Evolutionary conservation across 2,888 invertebrate genomes (phyloP).

Genomic region (Himalopsyche anomala): DNA sequence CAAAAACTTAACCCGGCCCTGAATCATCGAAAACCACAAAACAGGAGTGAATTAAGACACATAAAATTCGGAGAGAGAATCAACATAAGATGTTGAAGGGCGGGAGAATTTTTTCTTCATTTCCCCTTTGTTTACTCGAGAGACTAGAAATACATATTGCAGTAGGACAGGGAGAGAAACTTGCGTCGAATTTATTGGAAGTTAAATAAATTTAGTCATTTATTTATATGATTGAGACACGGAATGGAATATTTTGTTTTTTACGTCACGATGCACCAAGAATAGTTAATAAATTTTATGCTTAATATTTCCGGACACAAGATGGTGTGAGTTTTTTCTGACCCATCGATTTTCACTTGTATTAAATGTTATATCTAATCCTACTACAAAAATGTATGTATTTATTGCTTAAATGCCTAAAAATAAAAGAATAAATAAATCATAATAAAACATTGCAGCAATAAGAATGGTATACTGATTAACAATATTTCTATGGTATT

Average conservation of each 20-base stretch:
- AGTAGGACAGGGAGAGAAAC: not conserved
- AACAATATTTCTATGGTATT: too few species aligned
- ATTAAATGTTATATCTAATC: too few species aligned
- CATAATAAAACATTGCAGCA: too few species aligned
- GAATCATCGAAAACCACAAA: constrained; percentile 51
- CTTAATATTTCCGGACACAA: too few species aligned
- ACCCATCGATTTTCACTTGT: too few species aligned
- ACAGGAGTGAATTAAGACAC: constrained; percentile 56
- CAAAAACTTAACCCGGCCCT: not conserved
- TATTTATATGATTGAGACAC: not conserved
- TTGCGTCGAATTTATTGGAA: constrained; percentile 5
- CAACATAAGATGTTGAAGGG: constrained; percentile 41
- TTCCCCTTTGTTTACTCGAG: constrained; percentile 54
- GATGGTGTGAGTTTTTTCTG: too few species aligned
- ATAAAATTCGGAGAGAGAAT: constrained; percentile 43
- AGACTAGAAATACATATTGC: constrained; percentile 29
- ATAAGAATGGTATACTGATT: too few species aligned
- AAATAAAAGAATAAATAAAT: too few species aligned
- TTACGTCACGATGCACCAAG: not conserved
- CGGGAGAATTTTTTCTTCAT: constrained; percentile 46
- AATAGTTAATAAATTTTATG: not conserved
- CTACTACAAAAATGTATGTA: too few species aligned
- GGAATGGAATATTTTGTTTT: not conserved
- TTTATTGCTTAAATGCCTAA: too few species aligned
- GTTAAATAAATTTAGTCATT: constrained; percentile 11